Percentiles rank a stretch among this genome's conserved stretches.
Evolutionary conservation across 2,888 invertebrate genomes (phyloP).

Genomic region (Tiliacea citrago): DNA sequence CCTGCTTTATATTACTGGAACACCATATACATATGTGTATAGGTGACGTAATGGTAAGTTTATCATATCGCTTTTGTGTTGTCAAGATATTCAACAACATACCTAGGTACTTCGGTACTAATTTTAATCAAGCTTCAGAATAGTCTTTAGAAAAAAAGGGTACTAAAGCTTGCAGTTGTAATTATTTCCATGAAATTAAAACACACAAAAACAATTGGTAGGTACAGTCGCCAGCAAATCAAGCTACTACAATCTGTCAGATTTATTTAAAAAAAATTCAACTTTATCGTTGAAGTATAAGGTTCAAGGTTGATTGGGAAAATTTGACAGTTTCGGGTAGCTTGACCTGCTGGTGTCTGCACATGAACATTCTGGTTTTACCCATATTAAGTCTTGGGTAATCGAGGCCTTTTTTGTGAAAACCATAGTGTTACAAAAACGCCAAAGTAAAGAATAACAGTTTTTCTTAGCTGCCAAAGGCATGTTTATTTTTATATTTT

Average conservation of each 20-base stretch:
- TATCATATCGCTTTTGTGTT: slow-evolving; percentile 41
- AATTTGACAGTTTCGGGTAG: no score
- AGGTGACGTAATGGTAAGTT: slow-evolving; percentile 51
- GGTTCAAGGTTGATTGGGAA: no score
- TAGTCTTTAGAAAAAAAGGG: background rate
- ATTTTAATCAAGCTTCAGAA: background rate
- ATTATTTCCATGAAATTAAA: background rate
- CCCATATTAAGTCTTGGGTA: no score
- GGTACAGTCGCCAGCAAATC: no score
- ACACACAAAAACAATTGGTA: no score
- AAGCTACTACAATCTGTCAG: no score
- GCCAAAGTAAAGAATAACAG: background rate
- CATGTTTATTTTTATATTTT: background rate
- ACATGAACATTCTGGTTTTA: no score
- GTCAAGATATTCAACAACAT: background rate
- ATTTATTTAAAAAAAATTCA: no score
- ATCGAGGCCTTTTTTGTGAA: no score
- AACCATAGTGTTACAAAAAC: background rate
- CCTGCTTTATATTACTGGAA: slow-evolving; percentile 73
- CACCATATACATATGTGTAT: slow-evolving; percentile 39
- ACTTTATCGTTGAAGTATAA: no score
- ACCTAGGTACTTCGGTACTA: background rate
- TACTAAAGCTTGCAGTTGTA: background rate
- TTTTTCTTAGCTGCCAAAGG: background rate
- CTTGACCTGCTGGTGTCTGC: no score